These are phyloP conservation scores for Oscheius onirici DNA, from an alignment of 2,888 invertebrate genomes.

Conservation along the genomic window DNA sequence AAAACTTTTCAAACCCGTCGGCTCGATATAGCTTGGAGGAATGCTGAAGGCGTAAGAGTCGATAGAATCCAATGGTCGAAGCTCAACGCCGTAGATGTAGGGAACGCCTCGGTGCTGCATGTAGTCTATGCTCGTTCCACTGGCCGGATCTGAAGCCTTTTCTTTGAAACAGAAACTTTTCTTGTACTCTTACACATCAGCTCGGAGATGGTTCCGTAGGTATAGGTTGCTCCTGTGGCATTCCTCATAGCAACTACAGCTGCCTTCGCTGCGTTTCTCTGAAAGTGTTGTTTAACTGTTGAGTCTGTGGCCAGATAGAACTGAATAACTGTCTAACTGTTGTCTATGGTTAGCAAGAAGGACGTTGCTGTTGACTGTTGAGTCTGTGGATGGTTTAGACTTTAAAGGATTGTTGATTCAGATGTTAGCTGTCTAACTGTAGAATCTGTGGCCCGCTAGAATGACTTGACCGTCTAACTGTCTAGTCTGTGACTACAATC, in stretches of 20 bases:
- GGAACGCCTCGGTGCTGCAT: slow-evolving; percentile 67
- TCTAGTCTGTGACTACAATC: too few relatives aligned
- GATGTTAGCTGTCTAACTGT: too few relatives aligned
- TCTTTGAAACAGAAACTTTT: background rate
- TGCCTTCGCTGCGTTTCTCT: slow-evolving; percentile 62
- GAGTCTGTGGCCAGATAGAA: too few relatives aligned
- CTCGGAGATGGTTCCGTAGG: slow-evolving; percentile 67
- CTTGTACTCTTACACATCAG: slow-evolving; percentile 62
- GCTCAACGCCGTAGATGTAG: slow-evolving; percentile 66
- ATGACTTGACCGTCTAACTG: too few relatives aligned
- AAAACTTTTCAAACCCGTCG: slow-evolving; percentile 49
- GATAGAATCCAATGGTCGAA: slow-evolving; percentile 60
- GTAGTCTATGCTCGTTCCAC: slow-evolving; percentile 69
- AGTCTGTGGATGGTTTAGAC: too few relatives aligned
- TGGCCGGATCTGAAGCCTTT: slow-evolving; percentile 64
- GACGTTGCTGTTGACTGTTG: too few relatives aligned
- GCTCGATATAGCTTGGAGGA: slow-evolving; percentile 58
- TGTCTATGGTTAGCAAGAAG: too few relatives aligned
- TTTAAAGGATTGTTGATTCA: background rate
- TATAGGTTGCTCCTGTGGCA: slow-evolving; percentile 62
- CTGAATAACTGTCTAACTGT: too few relatives aligned
- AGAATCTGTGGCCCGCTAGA: too few relatives aligned
- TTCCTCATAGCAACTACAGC: slow-evolving; percentile 67
- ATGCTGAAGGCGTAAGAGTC: slow-evolving; percentile 60
- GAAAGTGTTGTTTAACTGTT: too few relatives aligned